Conservation (phyloP, 2,888 invertebrate genomes). For the Calameuta pallipes region DNA sequence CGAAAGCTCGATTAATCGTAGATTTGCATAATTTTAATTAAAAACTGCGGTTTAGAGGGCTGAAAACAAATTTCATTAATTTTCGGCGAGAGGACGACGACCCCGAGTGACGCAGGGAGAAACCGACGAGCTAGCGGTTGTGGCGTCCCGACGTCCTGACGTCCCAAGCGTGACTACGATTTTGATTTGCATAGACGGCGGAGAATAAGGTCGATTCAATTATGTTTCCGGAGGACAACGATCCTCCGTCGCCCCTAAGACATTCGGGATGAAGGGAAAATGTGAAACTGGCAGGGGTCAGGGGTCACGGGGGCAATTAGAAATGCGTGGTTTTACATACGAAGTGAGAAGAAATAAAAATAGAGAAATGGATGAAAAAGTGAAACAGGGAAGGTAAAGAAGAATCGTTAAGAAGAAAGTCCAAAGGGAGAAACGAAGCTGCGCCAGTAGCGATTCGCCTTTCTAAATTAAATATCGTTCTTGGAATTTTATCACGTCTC, state of each 20-base stretch:
- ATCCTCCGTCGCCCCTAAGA: background rate
- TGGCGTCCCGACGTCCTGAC: background rate
- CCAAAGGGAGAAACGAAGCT: conserved; percentile 5
- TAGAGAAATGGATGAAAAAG: background rate
- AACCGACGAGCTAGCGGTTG: background rate
- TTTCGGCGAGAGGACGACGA: conserved; percentile 23
- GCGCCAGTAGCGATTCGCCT: too few species aligned
- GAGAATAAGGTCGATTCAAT: background rate
- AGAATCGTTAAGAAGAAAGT: background rate
- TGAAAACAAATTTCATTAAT: conserved; percentile 45
- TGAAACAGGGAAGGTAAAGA: background rate
- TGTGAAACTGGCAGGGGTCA: background rate
- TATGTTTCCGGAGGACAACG: background rate
- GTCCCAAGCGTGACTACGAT: background rate
- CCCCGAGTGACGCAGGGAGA: background rate
- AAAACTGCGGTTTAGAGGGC: conserved; percentile 30
- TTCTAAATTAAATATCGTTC: too few species aligned
- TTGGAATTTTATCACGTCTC: too few species aligned
- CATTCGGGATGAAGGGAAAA: background rate
- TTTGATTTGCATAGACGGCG: conserved; percentile 20
- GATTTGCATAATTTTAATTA: conserved; percentile 50
- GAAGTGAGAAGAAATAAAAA: background rate
- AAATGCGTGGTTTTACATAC: background rate
- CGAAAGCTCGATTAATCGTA: conserved; percentile 36
- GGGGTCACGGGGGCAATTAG: background rate